Evolutionary conservation across 37 sponge, comb jelly and placozoan genomes (phyloP).

Genomic region (Oopsacas minuta): DNA sequence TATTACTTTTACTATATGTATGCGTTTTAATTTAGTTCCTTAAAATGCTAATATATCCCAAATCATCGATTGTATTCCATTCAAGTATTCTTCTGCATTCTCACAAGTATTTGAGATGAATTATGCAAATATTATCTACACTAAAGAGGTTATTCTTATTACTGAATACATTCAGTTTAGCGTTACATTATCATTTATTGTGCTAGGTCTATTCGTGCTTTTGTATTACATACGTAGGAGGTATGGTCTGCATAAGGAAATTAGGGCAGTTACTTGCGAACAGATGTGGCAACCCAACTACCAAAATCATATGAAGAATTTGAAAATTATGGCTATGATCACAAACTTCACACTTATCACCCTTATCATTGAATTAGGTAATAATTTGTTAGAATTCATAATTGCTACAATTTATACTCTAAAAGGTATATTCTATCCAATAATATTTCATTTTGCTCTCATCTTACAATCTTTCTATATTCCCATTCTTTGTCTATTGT

Average conservation of each 20-base stretch:
- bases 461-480: background rate
- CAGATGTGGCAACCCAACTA: background rate
- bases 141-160: too few relatives aligned
- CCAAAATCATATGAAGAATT: background rate
- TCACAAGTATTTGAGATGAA: too few relatives aligned
- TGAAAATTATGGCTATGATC: background rate
- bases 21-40: too few relatives aligned
- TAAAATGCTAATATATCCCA: too few relatives aligned
- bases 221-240: background rate
- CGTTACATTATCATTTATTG: background rate
- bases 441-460: background rate
- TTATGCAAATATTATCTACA: too few relatives aligned
- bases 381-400: background rate
- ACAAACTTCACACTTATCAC: background rate
- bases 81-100: too few relatives aligned
- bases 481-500: background rate
- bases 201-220: background rate
- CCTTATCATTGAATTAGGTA: background rate
- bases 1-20: too few relatives aligned
- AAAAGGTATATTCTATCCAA: background rate
- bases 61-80: too few relatives aligned
- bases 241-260: background rate
- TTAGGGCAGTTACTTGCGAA: background rate
- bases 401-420: background rate
- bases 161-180: too few relatives aligned